Percentiles rank a stretch among this genome's conserved stretches.
Evolutionary conservation across 1,140 invertebrate species (phyloP).

Genomic region (Chymomyza costata): DNA sequence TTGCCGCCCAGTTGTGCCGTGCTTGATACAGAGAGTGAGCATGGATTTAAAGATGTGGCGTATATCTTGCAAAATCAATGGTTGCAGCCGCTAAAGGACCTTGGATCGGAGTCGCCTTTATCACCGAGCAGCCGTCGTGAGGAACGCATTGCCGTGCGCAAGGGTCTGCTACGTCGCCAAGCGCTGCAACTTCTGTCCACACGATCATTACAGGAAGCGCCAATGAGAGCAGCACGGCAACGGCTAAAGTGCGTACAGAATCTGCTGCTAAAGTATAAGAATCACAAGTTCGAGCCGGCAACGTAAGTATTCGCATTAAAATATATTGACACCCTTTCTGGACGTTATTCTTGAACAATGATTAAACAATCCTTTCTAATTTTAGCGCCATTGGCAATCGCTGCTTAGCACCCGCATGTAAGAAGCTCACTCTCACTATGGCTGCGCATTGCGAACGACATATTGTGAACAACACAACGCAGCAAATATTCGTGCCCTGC

Average conservation of each 20-base stretch:
- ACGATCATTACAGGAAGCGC: constrained; percentile 47
- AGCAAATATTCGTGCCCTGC: constrained; percentile 91
- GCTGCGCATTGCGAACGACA: constrained; percentile 90
- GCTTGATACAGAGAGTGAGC: background rate
- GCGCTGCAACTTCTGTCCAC: constrained; percentile 62
- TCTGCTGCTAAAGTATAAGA: constrained; percentile 57
- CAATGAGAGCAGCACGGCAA: constrained; percentile 48
- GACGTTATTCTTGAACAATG: no score
- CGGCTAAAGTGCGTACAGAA: constrained; percentile 56
- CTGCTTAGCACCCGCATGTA: constrained; percentile 49
- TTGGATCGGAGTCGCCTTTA: constrained; percentile 8
- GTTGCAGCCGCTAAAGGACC: constrained; percentile 33
- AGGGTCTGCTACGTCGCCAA: constrained; percentile 51
- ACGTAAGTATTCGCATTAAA: constrained; percentile 45
- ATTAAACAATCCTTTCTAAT: no score
- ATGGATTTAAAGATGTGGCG: constrained; percentile 31
- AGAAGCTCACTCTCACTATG: constrained; percentile 78
- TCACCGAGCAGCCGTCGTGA: constrained; percentile 45
- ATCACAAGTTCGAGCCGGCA: constrained; percentile 38
- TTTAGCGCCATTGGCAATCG: constrained; percentile 47
- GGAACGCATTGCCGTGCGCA: constrained; percentile 59
- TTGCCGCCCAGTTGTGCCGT: background rate
- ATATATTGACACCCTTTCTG: no score
- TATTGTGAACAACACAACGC: constrained; percentile 90
- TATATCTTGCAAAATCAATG: constrained; percentile 64